These are phyloP conservation scores for Drosophila infuscata DNA, from an alignment of 2,888 invertebrate species.

Conservation along the genomic window DNA sequence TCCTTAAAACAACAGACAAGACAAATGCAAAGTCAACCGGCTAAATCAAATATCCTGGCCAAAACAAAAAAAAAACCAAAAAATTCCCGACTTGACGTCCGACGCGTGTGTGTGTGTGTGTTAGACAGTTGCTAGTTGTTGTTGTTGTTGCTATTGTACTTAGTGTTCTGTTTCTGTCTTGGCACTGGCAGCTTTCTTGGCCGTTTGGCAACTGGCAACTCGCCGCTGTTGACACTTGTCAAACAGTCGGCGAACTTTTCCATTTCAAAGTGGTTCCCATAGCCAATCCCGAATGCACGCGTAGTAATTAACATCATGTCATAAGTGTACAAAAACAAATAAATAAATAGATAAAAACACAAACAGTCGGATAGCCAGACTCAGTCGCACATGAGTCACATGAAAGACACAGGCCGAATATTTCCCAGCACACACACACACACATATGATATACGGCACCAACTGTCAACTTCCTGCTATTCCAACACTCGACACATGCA, in stretches of 20 bases:
- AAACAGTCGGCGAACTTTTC: slow-evolving; percentile 77
- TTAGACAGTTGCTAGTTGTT: slow-evolving; percentile 4
- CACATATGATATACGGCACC: slow-evolving; percentile 63
- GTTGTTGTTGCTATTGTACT: slow-evolving; percentile 28
- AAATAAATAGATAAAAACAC: slow-evolving; percentile 77
- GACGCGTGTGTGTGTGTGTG: slow-evolving; percentile 35
- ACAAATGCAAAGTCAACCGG: slow-evolving; percentile 48
- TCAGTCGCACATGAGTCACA: slow-evolving; percentile 47
- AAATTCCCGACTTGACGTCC: slow-evolving; percentile 23
- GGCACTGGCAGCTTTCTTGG: slow-evolving; percentile 64
- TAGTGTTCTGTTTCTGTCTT: slow-evolving; percentile 33
- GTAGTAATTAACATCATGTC: slow-evolving; percentile 82
- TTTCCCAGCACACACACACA: slow-evolving; percentile 60
- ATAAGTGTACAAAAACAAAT: slow-evolving; percentile 76
- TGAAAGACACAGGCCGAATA: slow-evolving; percentile 75
- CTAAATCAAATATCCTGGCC: slow-evolving; percentile 60
- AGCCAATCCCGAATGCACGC: slow-evolving; percentile 53
- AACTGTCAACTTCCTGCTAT: slow-evolving; percentile 70
- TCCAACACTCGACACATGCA: slow-evolving; percentile 60
- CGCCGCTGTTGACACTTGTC: slow-evolving; percentile 67
- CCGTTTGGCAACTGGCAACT: slow-evolving; percentile 59
- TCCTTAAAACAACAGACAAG: slow-evolving; percentile 43
- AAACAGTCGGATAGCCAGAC: slow-evolving; percentile 28
- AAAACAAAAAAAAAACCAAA: slow-evolving; percentile 17
- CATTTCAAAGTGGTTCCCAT: slow-evolving; percentile 73